A percentile compares a stretch with the other conserved stretches of the same genome.
phyloP scores from a whole-genome alignment of 2,888 invertebrate genomes.

The Dryococelus australis region DNA sequence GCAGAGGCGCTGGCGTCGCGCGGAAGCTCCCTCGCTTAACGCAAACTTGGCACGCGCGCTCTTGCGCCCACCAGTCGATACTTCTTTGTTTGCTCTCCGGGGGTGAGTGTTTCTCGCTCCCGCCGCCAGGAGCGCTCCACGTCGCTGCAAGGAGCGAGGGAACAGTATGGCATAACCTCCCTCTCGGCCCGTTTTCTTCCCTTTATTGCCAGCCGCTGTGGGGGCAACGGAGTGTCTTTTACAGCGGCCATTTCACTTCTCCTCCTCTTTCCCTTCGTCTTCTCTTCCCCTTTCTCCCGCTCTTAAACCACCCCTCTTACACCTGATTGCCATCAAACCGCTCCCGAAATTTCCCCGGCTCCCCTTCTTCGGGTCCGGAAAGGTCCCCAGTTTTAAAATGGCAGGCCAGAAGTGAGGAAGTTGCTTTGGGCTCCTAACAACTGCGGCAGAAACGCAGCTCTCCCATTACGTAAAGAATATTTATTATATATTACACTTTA shows the following conservation, averaged over 20 bases:
- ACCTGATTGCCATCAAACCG: constrained; percentile 24
- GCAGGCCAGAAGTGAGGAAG: neutral
- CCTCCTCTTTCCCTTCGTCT: neutral
- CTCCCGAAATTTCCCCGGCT: neutral
- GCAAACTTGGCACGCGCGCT: constrained; percentile 37
- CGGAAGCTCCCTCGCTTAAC: constrained; percentile 38
- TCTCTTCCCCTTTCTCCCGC: neutral
- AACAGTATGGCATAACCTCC: constrained; percentile 23
- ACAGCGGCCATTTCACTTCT: constrained; percentile 24
- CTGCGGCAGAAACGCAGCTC: neutral
- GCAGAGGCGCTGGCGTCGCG: constrained; percentile 41
- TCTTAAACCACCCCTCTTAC: neutral
- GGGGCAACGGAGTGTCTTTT: constrained; percentile 23
- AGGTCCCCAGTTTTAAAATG: neutral
- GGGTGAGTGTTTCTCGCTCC: constrained; percentile 5
- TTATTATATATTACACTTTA: neutral
- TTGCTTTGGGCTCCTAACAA: neutral
- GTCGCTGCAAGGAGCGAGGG: neutral
- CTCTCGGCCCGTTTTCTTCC: constrained; percentile 17
- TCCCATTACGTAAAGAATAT: neutral
- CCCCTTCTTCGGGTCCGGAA: neutral
- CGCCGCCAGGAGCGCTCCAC: constrained; percentile 28
- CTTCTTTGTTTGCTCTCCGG: constrained; percentile 37
- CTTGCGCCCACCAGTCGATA: constrained; percentile 35
- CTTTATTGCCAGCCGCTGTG: neutral